Base-by-base conservation (phyloP, 2,113 vertebrate genomes). In the Rhineura floridana region DNA sequence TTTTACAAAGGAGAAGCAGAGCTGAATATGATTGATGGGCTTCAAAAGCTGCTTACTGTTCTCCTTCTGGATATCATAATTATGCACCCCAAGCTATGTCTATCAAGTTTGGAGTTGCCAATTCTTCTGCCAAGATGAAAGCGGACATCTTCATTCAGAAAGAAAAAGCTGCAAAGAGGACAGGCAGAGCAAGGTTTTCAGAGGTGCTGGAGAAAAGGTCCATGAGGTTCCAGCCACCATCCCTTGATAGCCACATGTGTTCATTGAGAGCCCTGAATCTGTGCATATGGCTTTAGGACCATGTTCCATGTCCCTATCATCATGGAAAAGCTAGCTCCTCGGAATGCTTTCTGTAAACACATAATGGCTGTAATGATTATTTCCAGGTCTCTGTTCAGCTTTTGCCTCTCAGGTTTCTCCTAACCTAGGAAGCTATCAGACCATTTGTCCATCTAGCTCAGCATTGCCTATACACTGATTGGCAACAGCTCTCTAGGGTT, bases 11-110 rank as follows among this genome's bases (percentile, higher is more conserved):
- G 50, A 69, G 82, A 88, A 87, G 55, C 33, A 86, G 39, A 69
- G 25, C 77, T 33, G 76, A 79, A 36, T 72, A 46, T 83, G 85
- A 78, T 82, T 89, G 78, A 84, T 59, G 67, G 85, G 62, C 80
- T 46, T 42, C 72, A 79, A 67, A 86, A 79, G 81, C 88, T 91
- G 88, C 87, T 88, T 80, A 86, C 73, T 89, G 82, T 70, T 93
- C 80, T 87, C 72, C 90, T 91, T 81, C 91, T 89, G 88, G 89
- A 78, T 85, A 84, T 85, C 67, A 11, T 85, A 85, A 92, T 89
- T 88, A 87, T 48, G 70, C 81, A 83, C 81, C 83, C 63, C 67
- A 70, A 77, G 87, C 81, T 87, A 86, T 78, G 33, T 48, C 93
- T 70, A 81, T 87, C 85, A 79, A 70, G 46, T 55, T 84, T 39